These are phyloP conservation scores for Aphyosemion australe DNA, from an alignment of 2,113 vertebrate genomes.

Conservation along the genomic window DNA sequence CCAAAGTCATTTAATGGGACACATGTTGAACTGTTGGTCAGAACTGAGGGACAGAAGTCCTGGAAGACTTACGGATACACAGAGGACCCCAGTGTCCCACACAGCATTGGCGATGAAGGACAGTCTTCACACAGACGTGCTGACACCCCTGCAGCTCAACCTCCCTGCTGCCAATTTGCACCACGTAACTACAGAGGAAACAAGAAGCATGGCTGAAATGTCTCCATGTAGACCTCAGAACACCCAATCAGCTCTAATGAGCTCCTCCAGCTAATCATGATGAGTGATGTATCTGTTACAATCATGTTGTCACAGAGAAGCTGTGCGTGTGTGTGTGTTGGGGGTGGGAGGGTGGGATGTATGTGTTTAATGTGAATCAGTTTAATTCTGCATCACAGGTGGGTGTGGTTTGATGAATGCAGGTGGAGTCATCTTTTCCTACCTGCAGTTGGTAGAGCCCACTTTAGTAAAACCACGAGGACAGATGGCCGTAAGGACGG, in stretches of 20 bases:
- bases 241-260: too few relatives aligned
- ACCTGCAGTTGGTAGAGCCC: slow-evolving; percentile 82
- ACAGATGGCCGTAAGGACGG: slow-evolving; percentile 63
- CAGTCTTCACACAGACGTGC: slow-evolving; percentile 76
- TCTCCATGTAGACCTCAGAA: background rate
- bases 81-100: slow-evolving; percentile 86
- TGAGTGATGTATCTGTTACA: too few relatives aligned
- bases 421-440: background rate
- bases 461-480: slow-evolving; percentile 69
- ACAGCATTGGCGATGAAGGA: slow-evolving; percentile 83
- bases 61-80: slow-evolving; percentile 82
- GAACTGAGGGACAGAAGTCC: background rate
- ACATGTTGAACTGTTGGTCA: too few relatives aligned
- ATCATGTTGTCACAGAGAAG: too few relatives aligned
- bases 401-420: too few relatives aligned
- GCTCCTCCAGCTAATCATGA: too few relatives aligned
- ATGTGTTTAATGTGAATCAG: too few relatives aligned
- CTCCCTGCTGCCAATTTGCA: slow-evolving; percentile 77
- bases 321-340: too few relatives aligned
- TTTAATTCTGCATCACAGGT: too few relatives aligned
- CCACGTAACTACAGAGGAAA: slow-evolving; percentile 80
- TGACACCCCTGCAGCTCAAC: slow-evolving; percentile 82
- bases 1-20: too few relatives aligned
- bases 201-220: background rate
- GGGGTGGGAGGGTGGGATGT: too few relatives aligned